Percentiles rank a stretch among this genome's conserved stretches.
phyloP scores from a whole-genome alignment of 2,797 vertebrate genomes.

The Dryobates pubescens region DNA sequence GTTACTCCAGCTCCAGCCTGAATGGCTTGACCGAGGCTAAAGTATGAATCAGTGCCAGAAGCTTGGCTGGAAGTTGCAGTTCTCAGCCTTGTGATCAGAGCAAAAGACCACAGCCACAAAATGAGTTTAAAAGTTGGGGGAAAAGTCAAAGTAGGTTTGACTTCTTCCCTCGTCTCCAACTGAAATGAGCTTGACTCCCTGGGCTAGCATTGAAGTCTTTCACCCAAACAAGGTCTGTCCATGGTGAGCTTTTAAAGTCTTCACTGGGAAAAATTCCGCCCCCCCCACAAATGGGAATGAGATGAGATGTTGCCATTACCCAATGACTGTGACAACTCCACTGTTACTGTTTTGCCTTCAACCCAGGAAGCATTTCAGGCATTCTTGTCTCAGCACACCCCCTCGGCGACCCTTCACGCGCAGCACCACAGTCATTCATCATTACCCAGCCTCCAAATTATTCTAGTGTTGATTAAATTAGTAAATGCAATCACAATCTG shows the following conservation, averaged over 20 bases:
- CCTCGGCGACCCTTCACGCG: neutral
- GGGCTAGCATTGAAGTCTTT: neutral
- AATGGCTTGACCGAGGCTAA: neutral
- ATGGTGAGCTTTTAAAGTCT: fast-evolving
- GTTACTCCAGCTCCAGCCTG: neutral
- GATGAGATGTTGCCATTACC: neutral
- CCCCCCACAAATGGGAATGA: neutral
- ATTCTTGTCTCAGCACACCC: neutral
- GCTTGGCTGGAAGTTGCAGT: neutral
- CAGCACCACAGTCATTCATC: constrained; percentile 67
- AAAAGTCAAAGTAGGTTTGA: neutral
- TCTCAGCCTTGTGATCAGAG: neutral
- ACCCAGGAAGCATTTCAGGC: neutral
- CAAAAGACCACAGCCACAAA: neutral
- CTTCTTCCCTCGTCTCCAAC: neutral
- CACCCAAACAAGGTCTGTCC: neutral
- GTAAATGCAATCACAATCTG: constrained; percentile 88
- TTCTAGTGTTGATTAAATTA: constrained; percentile 89
- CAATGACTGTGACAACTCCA: neutral
- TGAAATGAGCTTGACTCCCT: neutral
- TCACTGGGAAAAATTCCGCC: neutral
- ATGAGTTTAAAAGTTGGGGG: neutral
- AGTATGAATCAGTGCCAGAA: neutral
- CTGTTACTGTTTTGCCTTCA: neutral
- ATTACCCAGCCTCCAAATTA: constrained; percentile 77